A percentile compares a stretch with the other conserved stretches of the same genome.
Evolutionary conservation across 2,797 vertebrate genomes (phyloP).

Genomic region (Syndactyla subalaris): DNA sequence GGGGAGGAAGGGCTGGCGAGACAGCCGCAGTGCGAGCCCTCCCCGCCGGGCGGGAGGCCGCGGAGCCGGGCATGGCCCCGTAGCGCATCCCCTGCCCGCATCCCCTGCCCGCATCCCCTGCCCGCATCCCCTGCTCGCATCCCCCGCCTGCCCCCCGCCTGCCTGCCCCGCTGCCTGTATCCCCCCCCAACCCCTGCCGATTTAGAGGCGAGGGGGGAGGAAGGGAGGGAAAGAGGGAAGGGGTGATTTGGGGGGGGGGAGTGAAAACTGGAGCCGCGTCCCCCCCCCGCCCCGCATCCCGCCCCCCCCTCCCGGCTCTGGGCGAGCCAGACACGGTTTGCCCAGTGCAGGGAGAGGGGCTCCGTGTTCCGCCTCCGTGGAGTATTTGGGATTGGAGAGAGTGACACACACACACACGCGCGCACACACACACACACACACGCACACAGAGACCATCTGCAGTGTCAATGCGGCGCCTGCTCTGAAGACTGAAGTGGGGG

Average conservation of each 20-base stretch:
- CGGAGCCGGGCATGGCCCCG: conserved; percentile 62
- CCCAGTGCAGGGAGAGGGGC: conserved; percentile 74
- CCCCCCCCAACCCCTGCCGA: background rate
- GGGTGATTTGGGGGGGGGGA: background rate
- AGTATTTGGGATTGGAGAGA: conserved; percentile 74
- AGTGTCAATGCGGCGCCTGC: conserved; percentile 92
- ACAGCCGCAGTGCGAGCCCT: conserved; percentile 57
- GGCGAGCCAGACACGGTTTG: conserved; percentile 60
- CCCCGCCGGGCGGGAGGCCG: conserved; percentile 3
- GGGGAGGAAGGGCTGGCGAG: conserved; percentile 33
- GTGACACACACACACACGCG: conserved; percentile 14
- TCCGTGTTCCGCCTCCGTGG: conserved; percentile 82
- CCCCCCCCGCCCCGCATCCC: background rate
- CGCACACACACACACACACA: conserved; percentile 46
- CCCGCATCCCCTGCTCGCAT: background rate
- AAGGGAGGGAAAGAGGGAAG: background rate
- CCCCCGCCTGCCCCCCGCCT: background rate
- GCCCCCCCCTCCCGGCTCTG: conserved; percentile 12
- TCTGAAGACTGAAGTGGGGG: conserved; percentile 76
- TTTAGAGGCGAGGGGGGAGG: background rate
- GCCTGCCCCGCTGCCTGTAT: conserved; percentile 28
- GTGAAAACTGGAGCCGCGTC: background rate
- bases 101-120: no score
- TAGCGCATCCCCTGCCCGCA: background rate
- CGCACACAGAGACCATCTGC: conserved; percentile 84